Evolutionary conservation across 1,140 invertebrate genomes (phyloP).

Genomic region (Drosophila sp.): DNA sequence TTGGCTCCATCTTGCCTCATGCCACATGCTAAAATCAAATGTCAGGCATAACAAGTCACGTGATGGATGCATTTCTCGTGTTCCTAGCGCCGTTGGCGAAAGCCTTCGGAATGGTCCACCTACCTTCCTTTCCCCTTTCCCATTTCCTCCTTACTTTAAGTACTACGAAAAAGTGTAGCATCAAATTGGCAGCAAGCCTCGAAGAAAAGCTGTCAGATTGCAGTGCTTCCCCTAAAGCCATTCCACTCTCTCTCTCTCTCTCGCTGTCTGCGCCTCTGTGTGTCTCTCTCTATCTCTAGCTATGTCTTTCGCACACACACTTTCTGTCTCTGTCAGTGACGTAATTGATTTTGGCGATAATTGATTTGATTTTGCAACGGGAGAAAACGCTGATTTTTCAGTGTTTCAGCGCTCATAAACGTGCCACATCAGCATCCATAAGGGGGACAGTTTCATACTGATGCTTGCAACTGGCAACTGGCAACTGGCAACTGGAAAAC

Average conservation of each 20-base stretch:
- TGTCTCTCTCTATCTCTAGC: neutral
- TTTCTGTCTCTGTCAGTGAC: conserved; percentile 35
- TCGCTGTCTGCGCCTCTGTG: neutral
- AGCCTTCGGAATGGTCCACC: neutral
- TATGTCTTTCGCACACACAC: neutral
- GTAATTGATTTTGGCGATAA: conserved; percentile 75
- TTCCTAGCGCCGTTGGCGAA: conserved; percentile 8
- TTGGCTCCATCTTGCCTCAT: conserved; percentile 20
- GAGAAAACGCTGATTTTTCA: conserved; percentile 74
- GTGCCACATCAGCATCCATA: conserved; percentile 66
- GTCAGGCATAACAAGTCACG: conserved; percentile 55
- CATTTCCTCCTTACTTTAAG: too few species aligned
- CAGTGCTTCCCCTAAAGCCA: conserved; percentile 7
- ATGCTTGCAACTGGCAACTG: conserved; percentile 14
- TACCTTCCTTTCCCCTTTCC: neutral
- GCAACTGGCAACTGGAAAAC: neutral
- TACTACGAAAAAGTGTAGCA: conserved; percentile 3
- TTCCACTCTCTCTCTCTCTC: neutral
- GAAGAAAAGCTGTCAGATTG: conserved; percentile 38
- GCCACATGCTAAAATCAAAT: conserved; percentile 56
- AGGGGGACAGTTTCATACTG: conserved; percentile 27
- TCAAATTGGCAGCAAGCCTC: conserved; percentile 33
- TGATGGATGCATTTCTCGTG: conserved; percentile 62
- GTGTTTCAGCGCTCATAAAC: conserved; percentile 52
- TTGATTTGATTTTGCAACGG: conserved; percentile 68